phyloP scores from a whole-genome alignment of 2,113 vertebrate species.

The Myotis davidii region DNA sequence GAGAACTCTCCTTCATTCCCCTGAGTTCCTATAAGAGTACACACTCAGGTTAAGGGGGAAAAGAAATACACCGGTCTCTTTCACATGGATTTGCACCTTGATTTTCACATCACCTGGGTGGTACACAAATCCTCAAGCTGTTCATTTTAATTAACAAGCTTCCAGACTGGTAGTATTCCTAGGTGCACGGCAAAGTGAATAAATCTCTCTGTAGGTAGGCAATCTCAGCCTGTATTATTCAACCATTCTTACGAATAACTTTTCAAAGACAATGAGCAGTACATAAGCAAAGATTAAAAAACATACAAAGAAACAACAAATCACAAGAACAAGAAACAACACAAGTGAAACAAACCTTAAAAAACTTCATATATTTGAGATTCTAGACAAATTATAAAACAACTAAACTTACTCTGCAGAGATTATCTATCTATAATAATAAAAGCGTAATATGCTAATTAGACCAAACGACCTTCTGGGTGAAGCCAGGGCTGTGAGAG shows the following conservation, averaged over 20 bases:
- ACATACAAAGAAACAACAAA: conserved; percentile 9
- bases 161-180: background rate
- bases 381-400: conserved; percentile 28
- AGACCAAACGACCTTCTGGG: too few species aligned
- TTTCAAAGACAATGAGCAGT: background rate
- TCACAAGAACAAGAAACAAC: conserved; percentile 14
- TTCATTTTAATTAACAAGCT: background rate
- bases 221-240: background rate
- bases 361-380: background rate
- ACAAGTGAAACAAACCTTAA: background rate
- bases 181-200: background rate
- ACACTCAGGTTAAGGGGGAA: background rate
- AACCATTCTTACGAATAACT: background rate
- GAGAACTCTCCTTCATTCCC: background rate
- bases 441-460: too few species aligned
- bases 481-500: too few species aligned
- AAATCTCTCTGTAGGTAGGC: background rate
- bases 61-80: background rate
- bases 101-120: background rate
- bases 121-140: background rate
- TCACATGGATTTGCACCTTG: background rate
- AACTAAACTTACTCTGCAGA: background rate
- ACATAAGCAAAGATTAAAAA: conserved; percentile 15
- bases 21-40: background rate
- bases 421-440: too few species aligned